These are phyloP conservation scores for Chelonus formosanus DNA, from an alignment of 2,888 invertebrate species.

Conservation along the genomic window DNA sequence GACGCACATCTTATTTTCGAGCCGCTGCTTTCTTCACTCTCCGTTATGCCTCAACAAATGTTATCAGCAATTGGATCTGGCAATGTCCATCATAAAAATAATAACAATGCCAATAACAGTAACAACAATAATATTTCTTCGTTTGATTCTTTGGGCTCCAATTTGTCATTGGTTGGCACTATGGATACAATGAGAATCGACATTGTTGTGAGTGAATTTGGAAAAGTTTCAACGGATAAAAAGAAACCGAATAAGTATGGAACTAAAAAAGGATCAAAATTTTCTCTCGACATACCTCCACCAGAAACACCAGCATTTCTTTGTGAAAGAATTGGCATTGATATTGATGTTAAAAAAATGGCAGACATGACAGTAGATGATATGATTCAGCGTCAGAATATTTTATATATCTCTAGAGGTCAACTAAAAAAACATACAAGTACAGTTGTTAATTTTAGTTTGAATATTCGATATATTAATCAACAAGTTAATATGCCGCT, in stretches of 20 bases:
- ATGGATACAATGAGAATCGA: slow-evolving; percentile 91
- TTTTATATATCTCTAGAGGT: slow-evolving; percentile 85
- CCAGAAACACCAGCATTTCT: slow-evolving; percentile 88
- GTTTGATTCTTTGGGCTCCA: slow-evolving; percentile 88
- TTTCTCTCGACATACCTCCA: slow-evolving; percentile 69
- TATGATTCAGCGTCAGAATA: slow-evolving; percentile 82
- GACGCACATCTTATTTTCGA: slow-evolving; percentile 96
- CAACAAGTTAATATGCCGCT: slow-evolving; percentile 98
- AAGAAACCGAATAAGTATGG: slow-evolving; percentile 66
- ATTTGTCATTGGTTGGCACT: slow-evolving; percentile 82
- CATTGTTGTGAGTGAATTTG: slow-evolving; percentile 91
- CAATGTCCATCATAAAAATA: slow-evolving; percentile 44
- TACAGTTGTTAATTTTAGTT: slow-evolving; percentile 88
- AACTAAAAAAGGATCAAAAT: slow-evolving; percentile 60
- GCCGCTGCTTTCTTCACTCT: slow-evolving; percentile 87
- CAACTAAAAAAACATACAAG: slow-evolving; percentile 92
- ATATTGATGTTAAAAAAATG: slow-evolving; percentile 88
- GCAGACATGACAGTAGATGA: slow-evolving; percentile 90
- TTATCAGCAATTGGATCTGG: slow-evolving; percentile 66
- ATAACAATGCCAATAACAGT: no score
- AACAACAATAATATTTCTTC: slow-evolving; percentile 71
- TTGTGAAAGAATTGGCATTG: slow-evolving; percentile 89
- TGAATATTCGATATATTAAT: slow-evolving; percentile 88
- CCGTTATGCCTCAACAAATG: slow-evolving; percentile 90
- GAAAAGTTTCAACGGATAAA: slow-evolving; percentile 70